phyloP scores from a whole-genome alignment of 2,797 vertebrate species.

The Hemibagrus guttatus region DNA sequence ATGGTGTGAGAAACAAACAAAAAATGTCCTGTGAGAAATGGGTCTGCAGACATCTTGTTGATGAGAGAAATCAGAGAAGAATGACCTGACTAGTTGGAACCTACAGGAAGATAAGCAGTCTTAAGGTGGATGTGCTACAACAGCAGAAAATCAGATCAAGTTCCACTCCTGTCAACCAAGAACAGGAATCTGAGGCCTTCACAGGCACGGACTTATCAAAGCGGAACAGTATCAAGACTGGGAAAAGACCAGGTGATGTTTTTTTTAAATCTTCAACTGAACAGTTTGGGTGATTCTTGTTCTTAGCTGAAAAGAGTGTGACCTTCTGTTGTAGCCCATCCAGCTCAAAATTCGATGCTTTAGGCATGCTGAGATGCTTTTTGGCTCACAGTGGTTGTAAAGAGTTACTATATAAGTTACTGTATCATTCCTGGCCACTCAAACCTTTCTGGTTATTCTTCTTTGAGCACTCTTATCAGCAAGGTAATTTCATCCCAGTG shows the following conservation, averaged over 20 bases:
- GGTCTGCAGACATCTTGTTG: not conserved
- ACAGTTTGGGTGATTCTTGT: not conserved
- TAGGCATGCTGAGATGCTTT: not conserved
- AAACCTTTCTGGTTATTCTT: not conserved
- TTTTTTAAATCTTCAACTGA: not conserved
- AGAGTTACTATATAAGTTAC: not conserved
- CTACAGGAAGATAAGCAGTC: not conserved
- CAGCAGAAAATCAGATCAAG: not conserved
- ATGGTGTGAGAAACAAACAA: not conserved
- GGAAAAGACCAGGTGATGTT: not conserved
- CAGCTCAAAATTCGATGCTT: not conserved
- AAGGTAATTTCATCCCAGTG: not conserved
- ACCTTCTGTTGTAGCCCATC: not conserved
- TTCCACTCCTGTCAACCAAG: not conserved
- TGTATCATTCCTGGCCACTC: not conserved
- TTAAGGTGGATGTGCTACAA: not conserved
- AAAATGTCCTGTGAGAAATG: not conserved
- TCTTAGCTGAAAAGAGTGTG: not conserved
- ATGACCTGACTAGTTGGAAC: not conserved
- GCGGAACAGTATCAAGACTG: no score
- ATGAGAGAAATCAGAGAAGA: not conserved
- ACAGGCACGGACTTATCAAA: not conserved
- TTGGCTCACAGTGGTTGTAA: not conserved
- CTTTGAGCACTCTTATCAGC: not conserved
- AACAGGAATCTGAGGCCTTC: not conserved